Evolutionary conservation across 2,113 vertebrate species (phyloP).

Genomic region (Dryoscopus gambensis): DNA sequence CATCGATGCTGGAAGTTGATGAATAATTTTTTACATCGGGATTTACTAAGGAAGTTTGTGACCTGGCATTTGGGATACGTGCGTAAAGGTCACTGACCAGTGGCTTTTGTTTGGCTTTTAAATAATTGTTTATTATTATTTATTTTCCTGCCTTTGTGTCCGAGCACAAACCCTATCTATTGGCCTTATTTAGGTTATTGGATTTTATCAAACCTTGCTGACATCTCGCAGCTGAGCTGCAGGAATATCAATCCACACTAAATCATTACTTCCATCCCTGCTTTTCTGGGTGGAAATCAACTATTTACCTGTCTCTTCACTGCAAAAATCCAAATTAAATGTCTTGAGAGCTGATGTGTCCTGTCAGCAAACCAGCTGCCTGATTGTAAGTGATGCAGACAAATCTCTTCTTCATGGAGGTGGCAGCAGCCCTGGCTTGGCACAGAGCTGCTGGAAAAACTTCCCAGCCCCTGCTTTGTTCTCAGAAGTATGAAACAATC

Average conservation of each 20-base stretch:
- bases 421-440: neutral
- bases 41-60: neutral
- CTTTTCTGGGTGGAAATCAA: neutral
- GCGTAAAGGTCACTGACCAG: neutral
- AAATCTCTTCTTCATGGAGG: neutral
- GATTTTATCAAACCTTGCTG: neutral
- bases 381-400: neutral
- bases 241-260: fast-evolving
- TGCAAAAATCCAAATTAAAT: neutral
- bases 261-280: neutral
- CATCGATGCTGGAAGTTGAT: fast-evolving
- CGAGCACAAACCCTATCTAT: fast-evolving
- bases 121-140: neutral
- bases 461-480: neutral
- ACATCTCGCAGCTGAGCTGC: neutral
- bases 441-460: neutral
- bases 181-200: fast-evolving
- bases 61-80: neutral
- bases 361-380: neutral
- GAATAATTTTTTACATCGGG: neutral
- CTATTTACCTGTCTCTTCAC: neutral
- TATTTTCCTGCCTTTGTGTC: neutral
- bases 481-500: neutral
- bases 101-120: neutral
- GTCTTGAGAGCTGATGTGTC: neutral